phyloP scores from a whole-genome alignment of 2,888 invertebrate species.

The Temnothorax rugatulus region DNA sequence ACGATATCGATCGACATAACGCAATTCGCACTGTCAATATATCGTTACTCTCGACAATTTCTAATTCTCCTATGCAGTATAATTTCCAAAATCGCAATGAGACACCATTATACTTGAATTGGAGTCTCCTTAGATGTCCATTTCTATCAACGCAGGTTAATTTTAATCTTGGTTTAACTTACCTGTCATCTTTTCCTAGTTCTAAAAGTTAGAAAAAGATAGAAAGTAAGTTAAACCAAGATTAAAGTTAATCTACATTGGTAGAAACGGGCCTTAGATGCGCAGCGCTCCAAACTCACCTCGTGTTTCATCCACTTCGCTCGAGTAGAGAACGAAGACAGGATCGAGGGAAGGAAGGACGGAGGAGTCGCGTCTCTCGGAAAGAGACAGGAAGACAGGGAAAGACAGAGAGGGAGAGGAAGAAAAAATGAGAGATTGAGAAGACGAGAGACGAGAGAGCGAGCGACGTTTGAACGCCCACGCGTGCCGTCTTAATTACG shows the following conservation, averaged over 20 bases:
- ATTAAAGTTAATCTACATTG: too few species aligned
- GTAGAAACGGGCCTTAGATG: too few species aligned
- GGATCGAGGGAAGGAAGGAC: neutral
- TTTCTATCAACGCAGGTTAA: too few species aligned
- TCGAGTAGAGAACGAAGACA: neutral
- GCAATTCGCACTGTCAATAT: neutral
- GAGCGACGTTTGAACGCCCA: constrained; percentile 76
- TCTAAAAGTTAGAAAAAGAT: too few species aligned
- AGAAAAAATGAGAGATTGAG: constrained; percentile 23
- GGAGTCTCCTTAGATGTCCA: neutral
- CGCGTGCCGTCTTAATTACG: constrained; percentile 78
- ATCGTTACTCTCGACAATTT: neutral
- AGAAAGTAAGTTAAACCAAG: too few species aligned
- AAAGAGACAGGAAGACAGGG: neutral
- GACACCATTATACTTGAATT: neutral
- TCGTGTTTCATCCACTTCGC: constrained; percentile 13
- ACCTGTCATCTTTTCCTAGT: too few species aligned
- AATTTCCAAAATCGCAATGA: neutral
- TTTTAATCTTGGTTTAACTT: too few species aligned
- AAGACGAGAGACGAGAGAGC: constrained; percentile 64
- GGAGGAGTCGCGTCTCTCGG: neutral
- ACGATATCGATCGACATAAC: neutral
- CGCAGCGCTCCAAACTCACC: neutral
- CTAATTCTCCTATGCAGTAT: neutral
- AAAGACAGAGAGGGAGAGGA: neutral